Conservation (phyloP, 2,113 vertebrate species). For the Lepus americanus region DNA sequence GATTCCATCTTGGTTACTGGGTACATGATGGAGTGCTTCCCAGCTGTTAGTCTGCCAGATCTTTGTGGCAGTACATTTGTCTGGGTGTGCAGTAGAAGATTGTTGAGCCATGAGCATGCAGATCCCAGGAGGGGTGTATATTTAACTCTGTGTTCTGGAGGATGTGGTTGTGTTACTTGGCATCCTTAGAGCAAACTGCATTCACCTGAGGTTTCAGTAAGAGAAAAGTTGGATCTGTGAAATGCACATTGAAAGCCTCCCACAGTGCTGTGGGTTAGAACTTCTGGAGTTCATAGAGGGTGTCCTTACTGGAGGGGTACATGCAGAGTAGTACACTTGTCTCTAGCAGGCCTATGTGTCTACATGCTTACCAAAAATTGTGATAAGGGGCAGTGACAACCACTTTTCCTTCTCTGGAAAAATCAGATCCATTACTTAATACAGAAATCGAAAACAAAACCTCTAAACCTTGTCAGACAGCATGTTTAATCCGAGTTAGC, state of each 20-base stretch:
- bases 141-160: not conserved
- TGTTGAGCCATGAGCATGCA: not conserved
- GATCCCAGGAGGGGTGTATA: not conserved
- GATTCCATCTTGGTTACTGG: not conserved
- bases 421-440: not conserved
- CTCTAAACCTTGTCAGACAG: not conserved
- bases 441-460: not conserved
- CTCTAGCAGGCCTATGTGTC: not conserved
- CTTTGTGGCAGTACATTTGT: not conserved
- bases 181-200: not conserved
- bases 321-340: not conserved
- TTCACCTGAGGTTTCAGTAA: not conserved
- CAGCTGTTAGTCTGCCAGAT: not conserved
- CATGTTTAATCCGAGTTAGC: not conserved
- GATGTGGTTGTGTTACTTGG: not conserved
- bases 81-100: not conserved
- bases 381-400: not conserved
- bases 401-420: not conserved
- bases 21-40: not conserved
- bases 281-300: not conserved
- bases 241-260: not conserved
- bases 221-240: not conserved
- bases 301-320: not conserved
- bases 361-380: not conserved
- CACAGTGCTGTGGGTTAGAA: not conserved